A percentile compares a stretch with the other conserved stretches of the same genome.
These are phyloP conservation scores for Pocillopora damicornis DNA, from an alignment of 64 coral and sea anemone genomes.

Conservation along the genomic window DNA sequence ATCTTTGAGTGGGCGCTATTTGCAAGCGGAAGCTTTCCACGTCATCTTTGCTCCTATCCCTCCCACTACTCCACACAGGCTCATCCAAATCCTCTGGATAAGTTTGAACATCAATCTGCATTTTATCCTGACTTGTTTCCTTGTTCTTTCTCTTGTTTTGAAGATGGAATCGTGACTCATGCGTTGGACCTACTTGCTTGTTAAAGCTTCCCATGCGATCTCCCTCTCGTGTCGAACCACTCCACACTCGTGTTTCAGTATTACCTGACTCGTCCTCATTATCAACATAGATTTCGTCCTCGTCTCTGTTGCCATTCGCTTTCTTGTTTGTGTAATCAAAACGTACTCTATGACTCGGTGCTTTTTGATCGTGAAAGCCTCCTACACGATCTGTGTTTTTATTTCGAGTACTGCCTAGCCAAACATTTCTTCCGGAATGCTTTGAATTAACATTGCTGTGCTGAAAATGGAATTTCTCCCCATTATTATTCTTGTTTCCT, in stretches of 20 bases:
- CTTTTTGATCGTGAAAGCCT: no score
- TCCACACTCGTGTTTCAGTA: not conserved
- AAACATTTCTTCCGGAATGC: not conserved
- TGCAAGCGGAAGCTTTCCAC: not conserved
- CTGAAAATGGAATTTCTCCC: not conserved
- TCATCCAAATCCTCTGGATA: not conserved
- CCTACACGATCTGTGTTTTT: no score
- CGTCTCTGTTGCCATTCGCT: no score
- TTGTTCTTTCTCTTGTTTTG: not conserved
- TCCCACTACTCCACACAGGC: not conserved
- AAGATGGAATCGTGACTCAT: not conserved
- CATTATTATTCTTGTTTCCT: not conserved
- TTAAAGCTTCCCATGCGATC: not conserved
- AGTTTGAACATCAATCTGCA: not conserved
- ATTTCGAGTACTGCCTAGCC: not conserved
- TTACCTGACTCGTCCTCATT: no score
- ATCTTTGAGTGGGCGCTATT: not conserved
- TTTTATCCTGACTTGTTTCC: not conserved
- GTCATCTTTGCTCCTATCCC: constrained; percentile 1
- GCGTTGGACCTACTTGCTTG: not conserved
- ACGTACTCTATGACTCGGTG: no score
- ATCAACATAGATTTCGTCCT: no score
- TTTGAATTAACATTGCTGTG: not conserved
- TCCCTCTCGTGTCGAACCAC: not conserved
- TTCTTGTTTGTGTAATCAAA: no score